Percentiles rank a stretch among this genome's conserved stretches.
Conservation (phyloP, 2,113 vertebrate genomes). For the Seriola rivoliana region DNA sequence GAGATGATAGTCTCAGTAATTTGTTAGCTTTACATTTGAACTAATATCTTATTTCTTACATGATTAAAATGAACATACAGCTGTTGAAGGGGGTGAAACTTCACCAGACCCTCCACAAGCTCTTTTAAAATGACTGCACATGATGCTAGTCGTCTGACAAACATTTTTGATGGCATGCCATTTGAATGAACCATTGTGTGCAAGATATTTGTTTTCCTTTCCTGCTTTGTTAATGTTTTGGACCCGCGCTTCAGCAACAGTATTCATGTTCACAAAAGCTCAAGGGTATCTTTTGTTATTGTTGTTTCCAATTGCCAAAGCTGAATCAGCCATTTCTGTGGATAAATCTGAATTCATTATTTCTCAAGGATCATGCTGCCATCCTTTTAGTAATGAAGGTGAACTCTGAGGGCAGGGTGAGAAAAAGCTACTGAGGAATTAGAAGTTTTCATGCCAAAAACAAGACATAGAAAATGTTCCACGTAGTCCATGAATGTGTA, state of each 20-base stretch:
- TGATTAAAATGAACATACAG: conserved; percentile 24
- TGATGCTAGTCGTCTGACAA: conserved; percentile 49
- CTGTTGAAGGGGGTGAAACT: conserved; percentile 3
- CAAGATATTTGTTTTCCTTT: conserved; percentile 58
- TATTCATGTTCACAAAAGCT: conserved; percentile 70
- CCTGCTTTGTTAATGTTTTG: conserved; percentile 68
- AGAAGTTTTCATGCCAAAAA: conserved; percentile 20
- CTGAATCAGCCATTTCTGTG: conserved; percentile 71
- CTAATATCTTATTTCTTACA: not conserved
- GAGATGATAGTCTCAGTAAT: not conserved
- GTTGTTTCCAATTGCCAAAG: conserved; percentile 61
- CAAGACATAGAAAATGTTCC: not conserved
- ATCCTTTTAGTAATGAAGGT: conserved; percentile 62
- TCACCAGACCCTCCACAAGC: conserved; percentile 2
- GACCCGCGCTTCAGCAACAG: conserved; percentile 55
- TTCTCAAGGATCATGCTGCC: conserved; percentile 70
- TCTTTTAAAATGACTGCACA: conserved; percentile 41
- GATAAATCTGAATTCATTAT: conserved; percentile 71
- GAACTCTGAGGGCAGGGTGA: conserved; percentile 54
- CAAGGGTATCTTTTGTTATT: conserved; percentile 78
- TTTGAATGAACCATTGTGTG: conserved; percentile 63
- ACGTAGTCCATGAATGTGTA: not conserved
- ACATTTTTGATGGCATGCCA: conserved; percentile 56
- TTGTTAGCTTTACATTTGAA: conserved; percentile 18
- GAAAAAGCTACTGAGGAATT: conserved; percentile 23